A percentile compares a stretch with the other conserved stretches of the same genome.
These are phyloP conservation scores for Cephus pygmeus DNA, from an alignment of 2,888 invertebrate species.

Conservation along the genomic window DNA sequence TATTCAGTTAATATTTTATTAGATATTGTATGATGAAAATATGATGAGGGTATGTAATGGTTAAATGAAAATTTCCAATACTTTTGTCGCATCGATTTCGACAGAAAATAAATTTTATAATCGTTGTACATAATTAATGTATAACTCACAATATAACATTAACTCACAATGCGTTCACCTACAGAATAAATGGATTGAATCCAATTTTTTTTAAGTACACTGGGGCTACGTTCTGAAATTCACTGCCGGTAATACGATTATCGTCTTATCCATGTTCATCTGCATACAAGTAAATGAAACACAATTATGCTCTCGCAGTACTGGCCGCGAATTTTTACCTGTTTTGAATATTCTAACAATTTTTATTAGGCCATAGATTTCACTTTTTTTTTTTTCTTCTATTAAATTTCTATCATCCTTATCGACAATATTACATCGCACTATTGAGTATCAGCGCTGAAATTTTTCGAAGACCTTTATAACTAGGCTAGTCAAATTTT, in stretches of 20 bases:
- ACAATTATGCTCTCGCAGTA: too few species aligned
- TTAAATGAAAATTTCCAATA: not conserved
- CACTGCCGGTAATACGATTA: too few species aligned
- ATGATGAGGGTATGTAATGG: not conserved
- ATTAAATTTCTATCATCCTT: not conserved
- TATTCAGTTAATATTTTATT: not conserved
- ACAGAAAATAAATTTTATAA: not conserved
- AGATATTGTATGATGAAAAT: not conserved
- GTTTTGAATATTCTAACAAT: not conserved
- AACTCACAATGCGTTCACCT: too few species aligned
- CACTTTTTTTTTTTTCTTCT: too few species aligned
- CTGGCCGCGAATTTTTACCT: too few species aligned
- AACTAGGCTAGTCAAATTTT: not conserved
- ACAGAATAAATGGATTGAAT: not conserved
- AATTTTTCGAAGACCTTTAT: not conserved
- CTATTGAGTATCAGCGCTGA: not conserved
- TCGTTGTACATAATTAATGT: not conserved
- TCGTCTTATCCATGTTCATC: too few species aligned
- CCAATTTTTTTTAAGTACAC: not conserved
- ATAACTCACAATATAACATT: not conserved
- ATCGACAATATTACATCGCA: not conserved
- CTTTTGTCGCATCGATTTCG: not conserved
- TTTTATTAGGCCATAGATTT: not conserved
- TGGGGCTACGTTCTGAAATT: too few species aligned
- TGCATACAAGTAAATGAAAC: too few species aligned